These are phyloP conservation scores for Sepioteuthis lessoniana DNA, from an alignment of 2,888 invertebrate species.

Conservation along the genomic window DNA sequence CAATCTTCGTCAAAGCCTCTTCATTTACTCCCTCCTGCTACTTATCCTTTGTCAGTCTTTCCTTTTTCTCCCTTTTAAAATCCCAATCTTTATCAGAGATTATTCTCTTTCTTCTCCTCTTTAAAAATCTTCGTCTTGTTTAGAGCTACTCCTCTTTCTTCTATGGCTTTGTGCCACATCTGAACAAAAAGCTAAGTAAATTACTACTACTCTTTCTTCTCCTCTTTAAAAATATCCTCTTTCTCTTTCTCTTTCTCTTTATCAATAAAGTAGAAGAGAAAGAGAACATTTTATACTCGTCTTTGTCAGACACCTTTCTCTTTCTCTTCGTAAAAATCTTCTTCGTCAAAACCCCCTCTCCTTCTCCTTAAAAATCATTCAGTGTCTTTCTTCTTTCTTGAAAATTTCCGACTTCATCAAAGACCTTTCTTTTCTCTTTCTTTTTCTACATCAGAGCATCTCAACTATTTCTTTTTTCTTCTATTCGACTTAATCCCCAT, in stretches of 20 bases:
- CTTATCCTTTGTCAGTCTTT: background rate
- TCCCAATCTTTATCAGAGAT: background rate
- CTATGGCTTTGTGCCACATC: no score
- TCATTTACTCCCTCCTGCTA: no score
- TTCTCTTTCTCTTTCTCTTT: background rate
- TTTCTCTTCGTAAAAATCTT: background rate
- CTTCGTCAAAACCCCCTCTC: no score
- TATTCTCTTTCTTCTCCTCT: background rate
- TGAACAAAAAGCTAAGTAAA: no score
- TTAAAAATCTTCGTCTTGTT: background rate
- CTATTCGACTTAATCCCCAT: no score
- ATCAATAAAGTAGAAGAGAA: no score
- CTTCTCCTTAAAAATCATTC: background rate
- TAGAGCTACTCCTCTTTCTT: background rate
- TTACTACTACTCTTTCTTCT: no score
- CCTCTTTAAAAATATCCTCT: background rate
- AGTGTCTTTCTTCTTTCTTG: background rate
- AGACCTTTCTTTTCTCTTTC: background rate
- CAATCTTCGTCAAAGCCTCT: no score
- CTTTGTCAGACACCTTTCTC: background rate
- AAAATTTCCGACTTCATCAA: background rate
- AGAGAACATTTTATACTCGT: no score
- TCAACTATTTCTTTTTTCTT: no score
- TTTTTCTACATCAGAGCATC: no score
- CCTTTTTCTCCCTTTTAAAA: background rate